Evolutionary conservation across 2,888 invertebrate genomes (phyloP).

Genomic region (Aricia artaxerxes): DNA sequence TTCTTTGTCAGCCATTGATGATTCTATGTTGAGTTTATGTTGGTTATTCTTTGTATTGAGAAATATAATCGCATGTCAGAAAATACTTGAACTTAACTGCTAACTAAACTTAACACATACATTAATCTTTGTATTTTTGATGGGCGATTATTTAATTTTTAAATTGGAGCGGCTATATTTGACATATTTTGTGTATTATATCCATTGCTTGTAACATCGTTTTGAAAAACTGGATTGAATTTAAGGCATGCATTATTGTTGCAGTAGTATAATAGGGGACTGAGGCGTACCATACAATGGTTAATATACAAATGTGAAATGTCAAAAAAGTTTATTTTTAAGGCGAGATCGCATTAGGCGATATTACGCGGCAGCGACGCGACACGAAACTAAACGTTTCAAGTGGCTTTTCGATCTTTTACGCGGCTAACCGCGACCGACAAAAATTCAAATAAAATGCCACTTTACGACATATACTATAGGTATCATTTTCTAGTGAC

Average conservation of each 20-base stretch:
- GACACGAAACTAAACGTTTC: too few relatives aligned
- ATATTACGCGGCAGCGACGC: too few relatives aligned
- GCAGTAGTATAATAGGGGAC: too few relatives aligned
- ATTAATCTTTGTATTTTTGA: neutral
- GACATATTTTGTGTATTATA: neutral
- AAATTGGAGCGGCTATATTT: neutral
- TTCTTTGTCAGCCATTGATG: neutral
- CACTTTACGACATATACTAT: too few relatives aligned
- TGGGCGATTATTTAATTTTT: neutral
- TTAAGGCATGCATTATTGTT: too few relatives aligned
- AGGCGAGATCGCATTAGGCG: neutral
- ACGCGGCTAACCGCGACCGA: too few relatives aligned
- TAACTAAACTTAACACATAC: neutral
- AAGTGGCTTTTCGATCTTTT: too few relatives aligned
- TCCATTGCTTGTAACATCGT: neutral
- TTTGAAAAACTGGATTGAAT: neutral
- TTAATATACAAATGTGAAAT: neutral
- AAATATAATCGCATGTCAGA: constrained; percentile 2
- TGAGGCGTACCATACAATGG: neutral
- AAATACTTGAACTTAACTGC: neutral
- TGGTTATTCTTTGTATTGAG: neutral
- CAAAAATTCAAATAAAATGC: too few relatives aligned
- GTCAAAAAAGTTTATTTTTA: neutral
- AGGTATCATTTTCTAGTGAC: too few relatives aligned
- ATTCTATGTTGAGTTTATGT: neutral